Conservation (phyloP, 2,888 invertebrate genomes). For the Thymelicus sylvestris region DNA sequence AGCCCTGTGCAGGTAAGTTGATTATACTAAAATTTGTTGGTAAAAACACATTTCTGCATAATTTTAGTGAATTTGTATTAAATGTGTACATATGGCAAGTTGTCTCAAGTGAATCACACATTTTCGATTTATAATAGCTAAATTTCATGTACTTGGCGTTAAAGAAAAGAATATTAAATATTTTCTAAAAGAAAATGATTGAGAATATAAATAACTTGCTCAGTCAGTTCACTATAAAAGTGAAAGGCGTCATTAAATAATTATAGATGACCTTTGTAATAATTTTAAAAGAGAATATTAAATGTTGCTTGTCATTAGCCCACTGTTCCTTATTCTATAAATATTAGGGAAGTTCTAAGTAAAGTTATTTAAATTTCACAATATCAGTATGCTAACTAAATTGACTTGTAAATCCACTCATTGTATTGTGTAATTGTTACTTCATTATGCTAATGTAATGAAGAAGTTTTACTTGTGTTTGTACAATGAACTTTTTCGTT, state of each 20-base stretch:
- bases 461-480: background rate
- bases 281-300: background rate
- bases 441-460: background rate
- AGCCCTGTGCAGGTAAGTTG: slow-evolving; percentile 95
- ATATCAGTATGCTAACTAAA: background rate
- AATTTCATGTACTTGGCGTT: too few species aligned
- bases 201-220: background rate
- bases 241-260: too few species aligned
- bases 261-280: background rate
- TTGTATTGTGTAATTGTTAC: background rate
- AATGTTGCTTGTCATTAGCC: background rate
- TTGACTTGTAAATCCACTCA: background rate
- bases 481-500: too few species aligned
- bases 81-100: too few species aligned
- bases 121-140: too few species aligned
- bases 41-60: too few species aligned
- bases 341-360: background rate
- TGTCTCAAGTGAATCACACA: too few species aligned
- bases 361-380: background rate
- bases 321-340: background rate
- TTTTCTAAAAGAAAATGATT: background rate
- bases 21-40: too few species aligned
- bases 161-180: too few species aligned
- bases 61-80: too few species aligned
- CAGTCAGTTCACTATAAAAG: too few species aligned